phyloP scores from a whole-genome alignment of 2,113 vertebrate genomes.

The Vidua macroura region DNA sequence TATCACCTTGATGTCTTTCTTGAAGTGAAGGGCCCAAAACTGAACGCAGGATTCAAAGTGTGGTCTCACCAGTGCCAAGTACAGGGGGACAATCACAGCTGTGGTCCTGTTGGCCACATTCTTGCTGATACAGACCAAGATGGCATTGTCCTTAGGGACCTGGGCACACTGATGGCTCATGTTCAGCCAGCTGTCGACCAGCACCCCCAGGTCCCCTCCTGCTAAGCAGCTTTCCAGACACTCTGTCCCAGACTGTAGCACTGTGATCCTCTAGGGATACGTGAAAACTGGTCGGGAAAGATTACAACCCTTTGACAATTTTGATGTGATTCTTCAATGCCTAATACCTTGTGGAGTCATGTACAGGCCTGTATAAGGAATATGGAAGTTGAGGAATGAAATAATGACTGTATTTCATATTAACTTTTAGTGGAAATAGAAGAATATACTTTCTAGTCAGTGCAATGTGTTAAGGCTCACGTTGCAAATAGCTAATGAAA shows the following conservation, averaged over 20 bases:
- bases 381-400: neutral
- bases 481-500: neutral
- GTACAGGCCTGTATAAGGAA: neutral
- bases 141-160: neutral
- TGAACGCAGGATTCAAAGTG: neutral
- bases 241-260: neutral
- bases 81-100: neutral
- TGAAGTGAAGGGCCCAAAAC: neutral
- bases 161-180: neutral
- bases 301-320: neutral
- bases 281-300: neutral
- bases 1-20: neutral
- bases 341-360: neutral
- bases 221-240: neutral
- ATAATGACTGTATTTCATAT: neutral
- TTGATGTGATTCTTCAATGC: neutral
- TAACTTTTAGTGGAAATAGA: neutral
- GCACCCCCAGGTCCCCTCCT: neutral
- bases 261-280: neutral
- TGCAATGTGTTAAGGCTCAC: neutral
- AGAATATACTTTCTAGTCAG: neutral
- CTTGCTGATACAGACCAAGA: neutral
- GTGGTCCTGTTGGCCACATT: neutral
- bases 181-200: neutral
- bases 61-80: neutral